A percentile compares a stretch with the other conserved stretches of the same genome.
Evolutionary conservation across 2,888 invertebrate genomes (phyloP).

Genomic region (Melanotus villosus): DNA sequence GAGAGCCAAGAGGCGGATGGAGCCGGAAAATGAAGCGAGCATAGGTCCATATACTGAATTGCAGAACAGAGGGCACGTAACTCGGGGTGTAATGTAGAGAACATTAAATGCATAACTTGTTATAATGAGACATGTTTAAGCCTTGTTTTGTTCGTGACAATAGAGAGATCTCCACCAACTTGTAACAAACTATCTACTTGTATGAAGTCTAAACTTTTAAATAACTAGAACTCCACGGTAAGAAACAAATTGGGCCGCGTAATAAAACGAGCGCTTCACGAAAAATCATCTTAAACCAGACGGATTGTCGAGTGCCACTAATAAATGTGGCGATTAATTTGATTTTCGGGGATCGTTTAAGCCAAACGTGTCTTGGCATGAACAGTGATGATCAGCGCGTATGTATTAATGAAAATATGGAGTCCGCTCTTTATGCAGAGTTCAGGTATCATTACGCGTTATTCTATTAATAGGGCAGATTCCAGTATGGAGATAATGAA

Average conservation of each 20-base stretch:
- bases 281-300: slow-evolving; percentile 18
- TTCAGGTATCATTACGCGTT: background rate
- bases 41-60: slow-evolving; percentile 36
- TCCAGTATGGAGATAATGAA: slow-evolving; percentile 13
- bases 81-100: slow-evolving; percentile 42
- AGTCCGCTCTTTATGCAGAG: background rate
- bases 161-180: slow-evolving; percentile 14
- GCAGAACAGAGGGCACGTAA: slow-evolving; percentile 37
- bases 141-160: slow-evolving; percentile 31
- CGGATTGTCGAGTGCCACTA: slow-evolving; percentile 1
- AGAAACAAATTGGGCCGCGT: slow-evolving; percentile 11
- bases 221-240: background rate
- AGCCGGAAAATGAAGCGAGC: slow-evolving; percentile 35
- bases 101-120: slow-evolving; percentile 48
- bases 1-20: slow-evolving; percentile 37
- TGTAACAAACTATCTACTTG: slow-evolving; percentile 21
- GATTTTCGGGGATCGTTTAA: background rate
- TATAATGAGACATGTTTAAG: slow-evolving; percentile 46
- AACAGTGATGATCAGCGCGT: background rate
- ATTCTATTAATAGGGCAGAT: background rate
- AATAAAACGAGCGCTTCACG: slow-evolving; percentile 7
- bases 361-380: background rate
- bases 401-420: slow-evolving; percentile 1
- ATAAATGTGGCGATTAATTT: slow-evolving; percentile 10
- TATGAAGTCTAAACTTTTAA: slow-evolving; percentile 10